Evolutionary conservation across 2,888 invertebrate genomes (phyloP), one percentile per base, ranked within the genome.

Genomic region (Agonopterix alstromeriana): DNA sequence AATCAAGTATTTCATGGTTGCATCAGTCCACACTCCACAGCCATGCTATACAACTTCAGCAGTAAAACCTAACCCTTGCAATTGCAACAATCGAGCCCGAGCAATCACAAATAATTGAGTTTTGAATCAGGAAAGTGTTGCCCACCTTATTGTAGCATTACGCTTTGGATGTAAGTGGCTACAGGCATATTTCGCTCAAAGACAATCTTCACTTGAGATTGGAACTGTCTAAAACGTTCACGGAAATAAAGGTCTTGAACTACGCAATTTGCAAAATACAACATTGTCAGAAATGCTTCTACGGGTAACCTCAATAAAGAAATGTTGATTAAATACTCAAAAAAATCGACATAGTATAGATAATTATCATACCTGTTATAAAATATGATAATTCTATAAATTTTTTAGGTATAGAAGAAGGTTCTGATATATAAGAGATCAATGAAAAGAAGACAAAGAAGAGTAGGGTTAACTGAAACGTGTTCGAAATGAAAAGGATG

Each of bases 91-190:
- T 52, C 46, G 52, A 43, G 36, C 36, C 7, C 45, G 42, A 8
- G 52, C 47, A 52, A 52, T 52, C 49, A 48, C 45, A 52, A 49
- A 47, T 52, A 52, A 52, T 52, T 52, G 49, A 49, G 45, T 47
- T 52, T 48, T 42, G 49, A 47, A 49, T 49, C 47, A 49, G 45
- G 45, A 52, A 36, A 47, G 49, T 52, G 51, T 45, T 47, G 41
- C 35, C 49, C 41, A 48, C 48, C 49, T 52, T 49, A 49, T 49
- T 52, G 43, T 27, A 47, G 46, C 46, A 51, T 51, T 51, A 45
- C 45, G 10, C 38, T 10, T 38, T 10, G 38, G 38, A 10, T 38
- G 38, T 10, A 10, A n/a, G 27, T 27, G 27, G 27, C 27, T 27
- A 27, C 27, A 27, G 27, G 27, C 27, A 27, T 27, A 27, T 27